Conservation (phyloP, 2,888 invertebrate species). For the Synergus itoensis region DNA sequence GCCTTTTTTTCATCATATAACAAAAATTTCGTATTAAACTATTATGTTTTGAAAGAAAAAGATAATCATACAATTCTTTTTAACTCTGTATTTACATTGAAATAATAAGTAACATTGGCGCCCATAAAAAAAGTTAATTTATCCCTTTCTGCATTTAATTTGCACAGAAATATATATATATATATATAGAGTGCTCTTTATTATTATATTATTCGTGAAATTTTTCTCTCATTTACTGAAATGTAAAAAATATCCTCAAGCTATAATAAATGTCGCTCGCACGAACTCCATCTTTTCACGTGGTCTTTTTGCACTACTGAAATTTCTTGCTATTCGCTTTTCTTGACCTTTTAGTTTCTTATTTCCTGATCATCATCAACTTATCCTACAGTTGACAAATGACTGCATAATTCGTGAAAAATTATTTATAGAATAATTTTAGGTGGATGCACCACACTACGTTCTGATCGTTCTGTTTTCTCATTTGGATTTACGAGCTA, state of each 20-base stretch:
- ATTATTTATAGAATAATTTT: slow-evolving; percentile 28
- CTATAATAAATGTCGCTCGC: not conserved
- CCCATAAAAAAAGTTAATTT: not conserved
- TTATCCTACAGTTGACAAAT: not conserved
- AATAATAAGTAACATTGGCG: not conserved
- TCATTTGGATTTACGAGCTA: slow-evolving; percentile 54
- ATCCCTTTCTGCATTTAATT: not conserved
- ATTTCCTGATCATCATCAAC: not conserved
- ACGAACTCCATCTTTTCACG: not conserved
- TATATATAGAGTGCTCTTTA: not conserved
- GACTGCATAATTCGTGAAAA: slow-evolving; percentile 9
- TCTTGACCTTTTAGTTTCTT: not conserved
- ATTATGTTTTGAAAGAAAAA: not conserved
- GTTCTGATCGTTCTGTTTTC: slow-evolving; percentile 50
- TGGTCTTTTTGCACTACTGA: not conserved
- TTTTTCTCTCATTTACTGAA: not conserved
- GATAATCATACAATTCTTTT: not conserved
- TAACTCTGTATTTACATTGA: not conserved
- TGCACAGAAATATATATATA: not conserved
- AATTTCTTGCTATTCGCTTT: not conserved
- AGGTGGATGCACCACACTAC: slow-evolving; percentile 20
- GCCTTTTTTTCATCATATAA: not conserved
- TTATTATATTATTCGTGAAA: not conserved
- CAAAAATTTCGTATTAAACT: not conserved
- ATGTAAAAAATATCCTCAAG: not conserved